A percentile compares a stretch with the other conserved stretches of the same genome.
Evolutionary conservation across 1,140 invertebrate genomes (phyloP).

Genomic region (Tachypleus tridentatus): DNA sequence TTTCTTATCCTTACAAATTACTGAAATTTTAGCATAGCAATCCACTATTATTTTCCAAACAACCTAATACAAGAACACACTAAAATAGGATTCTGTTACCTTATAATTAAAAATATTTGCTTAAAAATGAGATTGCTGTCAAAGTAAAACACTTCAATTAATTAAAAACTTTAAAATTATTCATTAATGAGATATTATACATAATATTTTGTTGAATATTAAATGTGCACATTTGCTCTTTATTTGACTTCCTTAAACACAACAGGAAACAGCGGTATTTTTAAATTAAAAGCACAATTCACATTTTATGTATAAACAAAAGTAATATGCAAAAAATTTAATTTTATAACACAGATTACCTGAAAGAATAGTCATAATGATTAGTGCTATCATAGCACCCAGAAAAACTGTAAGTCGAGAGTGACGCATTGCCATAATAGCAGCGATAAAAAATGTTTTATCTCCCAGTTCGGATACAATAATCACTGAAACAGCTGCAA

Average conservation of each 20-base stretch:
- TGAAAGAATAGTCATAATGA: constrained; percentile 89
- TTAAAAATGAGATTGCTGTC: no score
- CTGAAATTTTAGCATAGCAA: no score
- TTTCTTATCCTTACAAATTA: no score
- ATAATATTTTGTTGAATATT: background rate
- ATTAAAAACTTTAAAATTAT: no score
- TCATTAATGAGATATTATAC: no score
- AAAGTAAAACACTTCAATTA: no score
- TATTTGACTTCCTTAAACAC: background rate
- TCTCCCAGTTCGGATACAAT: constrained; percentile 96
- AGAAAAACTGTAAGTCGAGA: constrained; percentile 80
- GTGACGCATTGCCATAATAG: constrained; percentile 99
- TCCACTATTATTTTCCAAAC: no score
- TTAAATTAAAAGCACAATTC: background rate
- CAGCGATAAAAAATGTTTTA: constrained; percentile 99
- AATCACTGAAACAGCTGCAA: constrained; percentile 90
- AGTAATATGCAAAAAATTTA: background rate
- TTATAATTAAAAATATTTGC: no score
- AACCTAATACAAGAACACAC: no score
- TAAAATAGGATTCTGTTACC: no score
- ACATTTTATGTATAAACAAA: background rate
- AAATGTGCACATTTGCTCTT: background rate
- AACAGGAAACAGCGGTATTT: background rate
- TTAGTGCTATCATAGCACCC: constrained; percentile 83
- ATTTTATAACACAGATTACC: constrained; percentile 28